Percentiles rank a stretch among this genome's conserved stretches.
phyloP scores from a whole-genome alignment of 2,113 vertebrate genomes.

The Oncorhynchus clarkii region DNA sequence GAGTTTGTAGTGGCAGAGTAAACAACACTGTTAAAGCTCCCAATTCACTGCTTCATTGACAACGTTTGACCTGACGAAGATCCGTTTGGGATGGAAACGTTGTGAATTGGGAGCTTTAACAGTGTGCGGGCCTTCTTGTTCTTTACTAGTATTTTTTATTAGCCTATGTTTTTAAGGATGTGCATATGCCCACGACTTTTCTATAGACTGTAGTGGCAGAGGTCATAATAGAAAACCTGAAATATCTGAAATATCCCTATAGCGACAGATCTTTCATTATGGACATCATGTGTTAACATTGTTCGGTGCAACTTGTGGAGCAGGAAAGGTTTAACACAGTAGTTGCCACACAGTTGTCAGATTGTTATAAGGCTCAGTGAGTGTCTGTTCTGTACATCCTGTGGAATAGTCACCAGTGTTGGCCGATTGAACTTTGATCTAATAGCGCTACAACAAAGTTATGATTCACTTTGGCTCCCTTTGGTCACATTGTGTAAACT shows the following conservation, averaged over 20 bases:
- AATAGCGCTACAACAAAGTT: neutral
- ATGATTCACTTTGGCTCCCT: neutral
- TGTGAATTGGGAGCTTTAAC: neutral
- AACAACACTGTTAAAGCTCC: neutral
- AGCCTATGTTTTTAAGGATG: no score
- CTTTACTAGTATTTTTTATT: no score
- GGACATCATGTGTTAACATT: neutral
- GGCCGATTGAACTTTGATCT: neutral
- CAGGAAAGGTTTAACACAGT: neutral
- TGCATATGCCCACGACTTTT: no score
- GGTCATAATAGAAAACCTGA: neutral
- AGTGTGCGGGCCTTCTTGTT: no score
- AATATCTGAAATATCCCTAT: neutral
- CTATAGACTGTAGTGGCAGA: neutral
- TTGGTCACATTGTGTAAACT: constrained; percentile 20
- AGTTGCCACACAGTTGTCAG: neutral
- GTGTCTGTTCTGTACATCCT: neutral
- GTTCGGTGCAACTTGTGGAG: neutral
- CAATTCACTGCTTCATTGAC: neutral
- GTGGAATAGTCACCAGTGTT: neutral
- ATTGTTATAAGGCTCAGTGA: neutral
- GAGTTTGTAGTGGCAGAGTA: neutral
- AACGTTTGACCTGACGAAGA: neutral
- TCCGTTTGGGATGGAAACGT: neutral
- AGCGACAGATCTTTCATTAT: neutral